phyloP scores from a whole-genome alignment of 2,113 vertebrate species.

The Thymallus thymallus region DNA sequence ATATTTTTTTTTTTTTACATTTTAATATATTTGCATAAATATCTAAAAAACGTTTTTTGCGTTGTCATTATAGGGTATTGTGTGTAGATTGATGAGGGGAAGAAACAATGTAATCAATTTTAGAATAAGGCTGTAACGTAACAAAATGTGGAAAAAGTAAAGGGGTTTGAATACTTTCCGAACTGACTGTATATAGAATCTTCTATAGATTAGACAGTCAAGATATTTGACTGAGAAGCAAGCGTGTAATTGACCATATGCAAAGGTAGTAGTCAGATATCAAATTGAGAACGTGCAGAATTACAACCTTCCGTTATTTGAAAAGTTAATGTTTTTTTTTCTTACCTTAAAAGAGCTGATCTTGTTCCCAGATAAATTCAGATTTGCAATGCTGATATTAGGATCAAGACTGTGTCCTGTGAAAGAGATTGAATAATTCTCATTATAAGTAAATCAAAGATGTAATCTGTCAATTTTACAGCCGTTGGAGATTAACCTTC shows the following conservation, averaged over 20 bases:
- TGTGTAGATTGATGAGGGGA: no score
- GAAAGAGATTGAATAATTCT: neutral
- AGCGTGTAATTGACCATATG: neutral
- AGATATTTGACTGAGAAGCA: constrained; percentile 36
- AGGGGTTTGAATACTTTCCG: no score
- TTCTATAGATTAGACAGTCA: constrained; percentile 70
- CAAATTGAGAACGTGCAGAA: neutral
- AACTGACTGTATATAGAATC: no score
- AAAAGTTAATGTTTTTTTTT: neutral
- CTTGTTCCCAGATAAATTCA: constrained; percentile 79
- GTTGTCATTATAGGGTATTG: no score
- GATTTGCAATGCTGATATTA: constrained; percentile 77
- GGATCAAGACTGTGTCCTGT: constrained; percentile 70
- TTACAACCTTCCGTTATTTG: neutral
- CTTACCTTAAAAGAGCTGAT: constrained; percentile 87
- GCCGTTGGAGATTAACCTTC: neutral
- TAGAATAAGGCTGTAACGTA: no score
- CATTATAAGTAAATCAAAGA: neutral
- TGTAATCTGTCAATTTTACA: neutral
- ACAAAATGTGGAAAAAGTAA: no score
- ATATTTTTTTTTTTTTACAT: no score
- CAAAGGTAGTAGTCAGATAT: neutral
- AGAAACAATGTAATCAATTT: no score
- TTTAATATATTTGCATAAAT: no score
- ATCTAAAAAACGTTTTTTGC: no score